Base-by-base conservation (phyloP, 2,113 vertebrate genomes). In the Phodopus roborovskii region DNA sequence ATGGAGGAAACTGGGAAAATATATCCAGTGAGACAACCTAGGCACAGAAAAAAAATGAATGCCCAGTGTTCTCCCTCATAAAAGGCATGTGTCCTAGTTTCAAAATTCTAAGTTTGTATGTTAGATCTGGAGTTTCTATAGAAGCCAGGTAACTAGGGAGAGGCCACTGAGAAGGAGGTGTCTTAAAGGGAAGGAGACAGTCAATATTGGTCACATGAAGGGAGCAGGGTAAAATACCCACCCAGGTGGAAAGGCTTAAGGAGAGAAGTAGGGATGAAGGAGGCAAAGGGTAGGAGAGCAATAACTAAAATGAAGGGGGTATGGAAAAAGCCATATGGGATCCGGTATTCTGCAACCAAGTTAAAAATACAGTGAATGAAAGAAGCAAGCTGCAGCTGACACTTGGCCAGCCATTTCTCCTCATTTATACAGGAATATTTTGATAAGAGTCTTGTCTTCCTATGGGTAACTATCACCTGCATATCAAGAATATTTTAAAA, bases 401-500 rank as follows among this genome's bases (percentile, higher is more conserved):
- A 62, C 0, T 62, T 22, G 22, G 12, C 9, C 20, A 11, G 13
- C 70, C 88, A n/a, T 53, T 60, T 73, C 64, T 96, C 64, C 42
- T 92, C 28, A 4, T 75, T 28, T 90, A 13, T 74, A 91, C 78
- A 78, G n/a, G 5, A 82, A 36, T 78, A 33, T 68, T 11, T 50
- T 93, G 26, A 62, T 73, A 36, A 91, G 5, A 81, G 12, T 62
- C 33, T 73, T 60, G 93, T 60, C 7, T 68, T 53, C 30, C 28
- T 71, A 28, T 87, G 42, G 7, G 78, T 88, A 58, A 56, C 24
- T 30, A 28, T 30, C 39, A 42, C 58, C 82, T 82, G 36, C 11
- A 26, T 12, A 94, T n/a, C 73, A 95, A 94, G 94, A 95, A 36
- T 73, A 73, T 93, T 95, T 88, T 15, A 90, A 90, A 94, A 50